Evolutionary conservation across 2,113 vertebrate species (phyloP), one percentile per base, ranked within the genome.

Genomic region (Dipodomys stephensi): DNA sequence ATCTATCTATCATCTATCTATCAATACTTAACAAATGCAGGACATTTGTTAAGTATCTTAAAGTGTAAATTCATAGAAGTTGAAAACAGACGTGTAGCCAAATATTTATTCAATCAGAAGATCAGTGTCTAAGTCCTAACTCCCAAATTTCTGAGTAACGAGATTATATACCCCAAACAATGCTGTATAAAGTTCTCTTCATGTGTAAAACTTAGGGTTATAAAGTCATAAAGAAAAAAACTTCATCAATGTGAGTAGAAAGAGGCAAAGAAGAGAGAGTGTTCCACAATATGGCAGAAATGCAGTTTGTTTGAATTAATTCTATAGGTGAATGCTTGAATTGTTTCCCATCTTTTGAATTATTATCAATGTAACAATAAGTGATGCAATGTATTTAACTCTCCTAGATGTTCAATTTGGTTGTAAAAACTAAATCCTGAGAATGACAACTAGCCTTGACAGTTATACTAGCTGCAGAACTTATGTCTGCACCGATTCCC

Each of bases 351-450:
- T 28, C 35, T 82, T 88, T 35, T 67, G 35, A 64, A 87, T 35
- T 57, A 82, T 11, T 81, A 88, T 64, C 28, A 69, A 44, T 68
- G 18, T 68, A 44, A n/a, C 49, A 78, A 57, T 13, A 28, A 65
- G 73, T 64, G 68, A 84, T 57, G 32, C 8, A 79, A 79, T 27
- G n/a, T 44, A 15, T 78, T 71, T 23, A 86, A 79, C 23, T 72
- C 27, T 49, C 22, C 5, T 44, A 83, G 57, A 92, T 35, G 78
- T 78, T 92, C 77, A 83, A 76, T 69, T 78, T 94, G n/a, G 46
- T 82, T 95, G 69, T 72, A 91, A 96, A 84, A 96, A n/a, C 32
- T 79, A 68, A 73, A 87, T 27, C 16, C 53, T 11, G 32, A 94
- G 28, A 35, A 19, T 18, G 22, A 11, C 80, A 84, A 88, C 13